These are phyloP conservation scores for Diplodus puntazzo DNA, from an alignment of 2,797 vertebrate genomes.

Conservation along the genomic window DNA sequence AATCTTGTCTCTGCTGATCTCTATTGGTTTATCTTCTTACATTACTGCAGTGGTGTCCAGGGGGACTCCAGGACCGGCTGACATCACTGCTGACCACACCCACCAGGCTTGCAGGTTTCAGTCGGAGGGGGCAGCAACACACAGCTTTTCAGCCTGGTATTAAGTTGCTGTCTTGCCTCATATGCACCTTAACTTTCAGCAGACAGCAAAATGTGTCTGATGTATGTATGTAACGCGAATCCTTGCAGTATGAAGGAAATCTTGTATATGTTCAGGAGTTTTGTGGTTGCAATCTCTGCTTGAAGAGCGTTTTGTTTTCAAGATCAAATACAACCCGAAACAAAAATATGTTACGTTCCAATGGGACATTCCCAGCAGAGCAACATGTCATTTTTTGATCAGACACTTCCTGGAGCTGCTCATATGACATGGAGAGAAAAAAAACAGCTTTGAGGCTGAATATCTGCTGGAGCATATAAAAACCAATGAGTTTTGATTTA, in stretches of 20 bases:
- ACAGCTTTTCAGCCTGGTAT: neutral
- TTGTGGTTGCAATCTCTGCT: neutral
- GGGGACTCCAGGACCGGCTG: neutral
- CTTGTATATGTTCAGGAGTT: neutral
- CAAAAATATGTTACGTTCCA: conserved; percentile 14
- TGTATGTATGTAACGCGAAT: neutral
- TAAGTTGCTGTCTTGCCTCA: neutral
- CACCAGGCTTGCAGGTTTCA: neutral
- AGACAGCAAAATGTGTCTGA: neutral
- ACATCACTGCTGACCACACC: neutral
- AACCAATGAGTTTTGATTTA: conserved; percentile 5
- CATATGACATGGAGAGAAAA: neutral
- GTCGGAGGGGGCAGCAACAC: neutral
- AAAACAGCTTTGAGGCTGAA: conserved; percentile 4
- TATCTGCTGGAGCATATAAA: conserved; percentile 21
- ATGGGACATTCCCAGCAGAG: conserved; percentile 8
- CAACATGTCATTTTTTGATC: conserved; percentile 19
- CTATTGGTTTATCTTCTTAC: neutral
- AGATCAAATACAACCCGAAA: neutral
- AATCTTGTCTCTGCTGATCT: neutral
- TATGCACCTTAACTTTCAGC: neutral
- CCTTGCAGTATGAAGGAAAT: neutral
- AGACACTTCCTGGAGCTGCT: conserved; percentile 10
- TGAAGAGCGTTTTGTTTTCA: neutral
- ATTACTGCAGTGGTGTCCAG: neutral